phyloP scores from a whole-genome alignment of 2,797 vertebrate genomes.

The Protosalanx chinensis region DNA sequence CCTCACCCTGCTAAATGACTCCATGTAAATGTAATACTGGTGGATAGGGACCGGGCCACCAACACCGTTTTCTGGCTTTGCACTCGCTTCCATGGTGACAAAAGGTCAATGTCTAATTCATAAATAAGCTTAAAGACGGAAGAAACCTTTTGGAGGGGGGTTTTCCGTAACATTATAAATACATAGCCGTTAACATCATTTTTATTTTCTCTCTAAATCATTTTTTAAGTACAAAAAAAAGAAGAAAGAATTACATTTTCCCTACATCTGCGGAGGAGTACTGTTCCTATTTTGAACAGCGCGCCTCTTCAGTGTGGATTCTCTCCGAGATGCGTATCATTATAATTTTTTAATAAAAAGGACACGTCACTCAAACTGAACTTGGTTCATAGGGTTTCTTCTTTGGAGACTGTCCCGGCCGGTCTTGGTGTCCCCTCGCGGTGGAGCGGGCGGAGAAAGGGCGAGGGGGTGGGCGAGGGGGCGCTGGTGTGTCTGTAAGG shows the following conservation, averaged over 20 bases:
- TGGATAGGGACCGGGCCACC: no score
- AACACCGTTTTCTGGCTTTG: neutral
- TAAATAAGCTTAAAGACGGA: conserved; percentile 4
- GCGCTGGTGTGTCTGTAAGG: conserved; percentile 17
- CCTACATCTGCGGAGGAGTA: neutral
- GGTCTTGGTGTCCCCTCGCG: neutral
- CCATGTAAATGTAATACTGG: no score
- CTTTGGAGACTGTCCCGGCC: neutral
- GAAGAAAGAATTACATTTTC: no score
- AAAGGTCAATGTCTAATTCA: neutral
- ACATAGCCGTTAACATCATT: neutral
- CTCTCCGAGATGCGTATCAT: conserved; percentile 43
- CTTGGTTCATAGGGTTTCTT: neutral
- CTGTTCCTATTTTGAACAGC: conserved; percentile 14
- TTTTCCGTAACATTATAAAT: conserved; percentile 13
- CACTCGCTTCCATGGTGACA: neutral
- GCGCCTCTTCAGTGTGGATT: conserved; percentile 27
- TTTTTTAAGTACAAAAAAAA: no score
- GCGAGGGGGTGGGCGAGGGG: conserved; percentile 12
- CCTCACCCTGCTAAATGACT: no score
- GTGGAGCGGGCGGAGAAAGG: neutral
- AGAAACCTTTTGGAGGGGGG: no score
- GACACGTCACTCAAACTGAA: neutral
- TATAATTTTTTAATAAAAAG: conserved; percentile 14
- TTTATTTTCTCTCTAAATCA: neutral